Evolutionary conservation across 2,888 invertebrate species (phyloP), one percentile per base, ranked within the genome.

Genomic region (Lacanobia oleracea): DNA sequence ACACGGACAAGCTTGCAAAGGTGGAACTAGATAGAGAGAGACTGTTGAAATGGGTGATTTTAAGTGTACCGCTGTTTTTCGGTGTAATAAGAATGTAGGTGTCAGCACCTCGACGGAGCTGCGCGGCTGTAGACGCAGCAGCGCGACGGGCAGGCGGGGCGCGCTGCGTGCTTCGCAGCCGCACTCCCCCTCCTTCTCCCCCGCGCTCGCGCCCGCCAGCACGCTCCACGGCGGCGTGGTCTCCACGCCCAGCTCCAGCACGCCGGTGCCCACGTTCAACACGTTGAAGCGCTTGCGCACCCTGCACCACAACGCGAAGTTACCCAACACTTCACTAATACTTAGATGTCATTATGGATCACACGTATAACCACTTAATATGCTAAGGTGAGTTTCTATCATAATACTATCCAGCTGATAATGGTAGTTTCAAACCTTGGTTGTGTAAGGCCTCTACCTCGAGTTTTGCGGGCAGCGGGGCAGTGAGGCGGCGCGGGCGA

Each of bases 231-330:
- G 92, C 12, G 67, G 59, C 12, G 27, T 45, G 2, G 91, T 88
- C 9, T 71, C 61, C 16, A 87, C 86, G 5, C 43, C 48, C 14
- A 90, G 64, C 8, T 77, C 67, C 57, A 93, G 70, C 0, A 77
- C 82, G 0, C 92, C 93, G 50, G 81, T 85, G 37, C 93, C 93
- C 2, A 88, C 83, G 86, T 94, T 94, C 67, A 83, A 82, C 1
- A 91, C 71, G 14, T 72, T 84, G 70, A 94, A 88, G 1, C 84
- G 88, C 74, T 93, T 94, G 57, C 93, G 92, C 3, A 93, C 85
- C 82, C 94, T 94, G 70, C n/a, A n/a, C 0, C 45, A 37, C 12
- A 48, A 56, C 23, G 3, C 60, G 12, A 51, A 8, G 27, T 7
- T 9, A n/a, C 48, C 12, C 14, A 12, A 5, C 43, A 43, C 5